Evolutionary conservation across 2,797 vertebrate species (phyloP), one percentile per base, ranked within the genome.

Genomic region (Myotis pilosus): DNA sequence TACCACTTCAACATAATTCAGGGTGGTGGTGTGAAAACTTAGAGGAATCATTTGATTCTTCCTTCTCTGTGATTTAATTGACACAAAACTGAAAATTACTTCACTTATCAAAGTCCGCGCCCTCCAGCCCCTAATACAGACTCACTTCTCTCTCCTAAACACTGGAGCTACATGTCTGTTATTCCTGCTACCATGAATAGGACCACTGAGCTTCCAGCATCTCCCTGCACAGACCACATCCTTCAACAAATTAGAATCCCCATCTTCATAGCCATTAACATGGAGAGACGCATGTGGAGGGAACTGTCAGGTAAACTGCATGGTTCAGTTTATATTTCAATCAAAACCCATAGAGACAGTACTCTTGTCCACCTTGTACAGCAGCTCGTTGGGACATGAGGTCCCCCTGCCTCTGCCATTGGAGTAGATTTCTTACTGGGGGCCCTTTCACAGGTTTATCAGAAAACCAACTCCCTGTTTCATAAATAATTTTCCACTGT

Each of bases 331-430:
- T 89, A 55, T 78, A 84, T 33, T 76, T n/a, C 28, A 75, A 75
- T 71, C 6, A n/a, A 92, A 80, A 62, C 5, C 2, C 25, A 22
- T 82, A 78, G 22, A 74, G 1, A 33, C 1, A 66, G 10, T 12
- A 41, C 0, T 72, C 49, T 75, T 47, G 17, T 71, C 6, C 17
- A 23, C 7, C 3, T 84, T 19, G 64, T 41, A 41, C 23, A 94
- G 12, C 28, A 91, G 7, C 1, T 87, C 2, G 69, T 51, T 25
- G 36, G 12, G 15, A 0, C 2, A 2, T 12, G 12, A 1, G 6
- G 12, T 81, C 1, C 3, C 3, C n/a, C 87, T 25, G 16, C 1
- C 41, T 47, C 60, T 83, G 20, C 7, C 33, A 64, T 47, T 79
- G 47, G 33, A 89, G 19, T 17, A 7, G 17, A 76, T 25, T 2